These are phyloP conservation scores for Anastrepha ludens DNA, from an alignment of 1,140 invertebrate species.

Conservation along the genomic window DNA sequence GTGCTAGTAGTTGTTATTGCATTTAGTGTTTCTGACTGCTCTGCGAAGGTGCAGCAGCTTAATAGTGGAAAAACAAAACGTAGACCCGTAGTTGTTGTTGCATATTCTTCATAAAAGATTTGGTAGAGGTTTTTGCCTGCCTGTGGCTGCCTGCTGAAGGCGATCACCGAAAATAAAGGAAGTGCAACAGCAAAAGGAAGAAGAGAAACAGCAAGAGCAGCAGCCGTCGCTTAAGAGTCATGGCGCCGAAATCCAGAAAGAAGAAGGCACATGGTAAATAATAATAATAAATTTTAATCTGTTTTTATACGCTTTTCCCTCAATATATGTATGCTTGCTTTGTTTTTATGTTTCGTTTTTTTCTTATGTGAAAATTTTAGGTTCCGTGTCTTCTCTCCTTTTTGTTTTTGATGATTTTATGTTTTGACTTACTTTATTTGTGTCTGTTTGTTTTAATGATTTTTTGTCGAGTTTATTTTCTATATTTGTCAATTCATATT, in stretches of 20 bases:
- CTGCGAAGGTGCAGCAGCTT: slow-evolving; percentile 31
- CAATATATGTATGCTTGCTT: slow-evolving; percentile 37
- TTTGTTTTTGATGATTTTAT: neutral
- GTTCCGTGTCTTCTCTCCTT: neutral
- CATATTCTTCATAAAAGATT: slow-evolving; percentile 18
- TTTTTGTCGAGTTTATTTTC: neutral
- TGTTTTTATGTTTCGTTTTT: neutral
- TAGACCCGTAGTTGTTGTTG: slow-evolving; percentile 1
- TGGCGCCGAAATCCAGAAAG: slow-evolving; percentile 74
- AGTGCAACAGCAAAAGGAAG: neutral
- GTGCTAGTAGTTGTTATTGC: slow-evolving; percentile 5
- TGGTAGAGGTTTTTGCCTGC: neutral
- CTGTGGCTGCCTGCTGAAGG: neutral
- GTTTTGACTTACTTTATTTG: slow-evolving; percentile 3
- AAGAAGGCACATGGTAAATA: slow-evolving; percentile 75
- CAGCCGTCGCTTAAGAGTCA: slow-evolving; percentile 60
- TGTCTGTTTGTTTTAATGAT: neutral
- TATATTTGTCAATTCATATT: slow-evolving; percentile 43
- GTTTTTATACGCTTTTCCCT: slow-evolving; percentile 54
- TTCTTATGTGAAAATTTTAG: neutral
- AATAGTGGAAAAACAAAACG: neutral
- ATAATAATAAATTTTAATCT: slow-evolving; percentile 63
- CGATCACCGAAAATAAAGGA: neutral
- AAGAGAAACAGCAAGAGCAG: neutral
- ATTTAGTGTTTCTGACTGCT: neutral